A percentile compares a stretch with the other conserved stretches of the same genome.
These are phyloP conservation scores for Podarcis raffonei DNA, from an alignment of 2,113 vertebrate species.

Conservation along the genomic window DNA sequence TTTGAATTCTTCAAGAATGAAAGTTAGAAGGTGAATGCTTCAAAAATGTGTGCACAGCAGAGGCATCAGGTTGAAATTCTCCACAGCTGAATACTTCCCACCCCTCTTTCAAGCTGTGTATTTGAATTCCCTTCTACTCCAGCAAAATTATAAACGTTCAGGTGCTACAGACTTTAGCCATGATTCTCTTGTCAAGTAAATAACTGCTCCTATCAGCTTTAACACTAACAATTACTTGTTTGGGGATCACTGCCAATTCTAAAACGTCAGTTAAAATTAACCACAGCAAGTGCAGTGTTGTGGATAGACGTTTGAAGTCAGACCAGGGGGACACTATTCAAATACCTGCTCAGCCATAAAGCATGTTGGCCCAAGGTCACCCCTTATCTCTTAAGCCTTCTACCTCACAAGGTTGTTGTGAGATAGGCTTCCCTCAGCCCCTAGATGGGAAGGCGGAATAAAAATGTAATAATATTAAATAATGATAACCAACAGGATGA, in stretches of 20 bases:
- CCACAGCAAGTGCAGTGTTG: not conserved
- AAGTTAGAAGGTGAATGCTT: not conserved
- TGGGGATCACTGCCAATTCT: not conserved
- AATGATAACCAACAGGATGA: not conserved
- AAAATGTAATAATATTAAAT: not conserved
- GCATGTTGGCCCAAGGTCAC: not conserved
- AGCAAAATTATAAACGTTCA: not conserved
- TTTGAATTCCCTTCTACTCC: not conserved
- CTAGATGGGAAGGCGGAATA: not conserved
- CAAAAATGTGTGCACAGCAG: not conserved
- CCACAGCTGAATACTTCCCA: not conserved
- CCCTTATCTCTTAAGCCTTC: not conserved
- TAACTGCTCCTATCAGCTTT: not conserved
- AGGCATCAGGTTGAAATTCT: not conserved
- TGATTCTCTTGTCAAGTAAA: not conserved
- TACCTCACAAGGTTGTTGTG: not conserved
- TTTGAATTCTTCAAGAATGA: not conserved
- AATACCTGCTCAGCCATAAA: not conserved
- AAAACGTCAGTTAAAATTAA: not conserved
- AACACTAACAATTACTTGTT: not conserved
- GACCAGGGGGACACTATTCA: not conserved
- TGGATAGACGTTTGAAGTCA: not conserved
- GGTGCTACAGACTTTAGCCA: not conserved
- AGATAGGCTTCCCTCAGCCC: not conserved
- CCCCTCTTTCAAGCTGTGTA: not conserved